Percentiles rank a stretch among this genome's conserved stretches.
Evolutionary conservation across 2,888 invertebrate species (phyloP).

Genomic region (Parnassius orleans): DNA sequence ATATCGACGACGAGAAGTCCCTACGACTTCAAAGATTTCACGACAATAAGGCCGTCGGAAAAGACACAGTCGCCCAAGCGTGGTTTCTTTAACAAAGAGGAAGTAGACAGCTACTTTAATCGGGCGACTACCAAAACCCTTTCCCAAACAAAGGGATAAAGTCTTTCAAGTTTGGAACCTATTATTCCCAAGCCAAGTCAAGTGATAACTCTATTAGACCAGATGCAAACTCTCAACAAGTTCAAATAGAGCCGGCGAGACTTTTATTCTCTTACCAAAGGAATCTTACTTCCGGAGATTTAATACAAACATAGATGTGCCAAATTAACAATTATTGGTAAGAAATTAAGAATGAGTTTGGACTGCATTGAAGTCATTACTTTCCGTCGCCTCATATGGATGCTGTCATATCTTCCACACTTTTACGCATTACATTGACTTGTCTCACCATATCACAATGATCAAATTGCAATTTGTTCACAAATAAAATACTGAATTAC

Average conservation of each 20-base stretch:
- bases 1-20: slow-evolving; percentile 79
- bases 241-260: slow-evolving; percentile 72
- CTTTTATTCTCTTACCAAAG: slow-evolving; percentile 64
- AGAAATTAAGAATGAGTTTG: slow-evolving; percentile 48
- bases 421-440: slow-evolving; percentile 12
- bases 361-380: slow-evolving; percentile 48
- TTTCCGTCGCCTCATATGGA: slow-evolving; percentile 34
- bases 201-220: slow-evolving; percentile 73
- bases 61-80: slow-evolving; percentile 47
- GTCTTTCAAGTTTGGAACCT: slow-evolving; percentile 73
- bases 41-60: slow-evolving; percentile 58
- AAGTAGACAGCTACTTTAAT: slow-evolving; percentile 59
- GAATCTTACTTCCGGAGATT: slow-evolving; percentile 63
- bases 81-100: slow-evolving; percentile 66
- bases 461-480: slow-evolving; percentile 23
- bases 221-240: slow-evolving; percentile 74
- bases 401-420: slow-evolving; percentile 17
- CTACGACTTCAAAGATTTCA: slow-evolving; percentile 76
- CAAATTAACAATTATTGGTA: slow-evolving; percentile 65
- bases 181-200: slow-evolving; percentile 68
- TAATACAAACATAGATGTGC: slow-evolving; percentile 56
- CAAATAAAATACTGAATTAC: not conserved
- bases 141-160: slow-evolving; percentile 63
- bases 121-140: slow-evolving; percentile 78
- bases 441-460: slow-evolving; percentile 5